These are phyloP conservation scores for Notolepis coatsorum DNA, from an alignment of 2,797 vertebrate species.

Conservation along the genomic window DNA sequence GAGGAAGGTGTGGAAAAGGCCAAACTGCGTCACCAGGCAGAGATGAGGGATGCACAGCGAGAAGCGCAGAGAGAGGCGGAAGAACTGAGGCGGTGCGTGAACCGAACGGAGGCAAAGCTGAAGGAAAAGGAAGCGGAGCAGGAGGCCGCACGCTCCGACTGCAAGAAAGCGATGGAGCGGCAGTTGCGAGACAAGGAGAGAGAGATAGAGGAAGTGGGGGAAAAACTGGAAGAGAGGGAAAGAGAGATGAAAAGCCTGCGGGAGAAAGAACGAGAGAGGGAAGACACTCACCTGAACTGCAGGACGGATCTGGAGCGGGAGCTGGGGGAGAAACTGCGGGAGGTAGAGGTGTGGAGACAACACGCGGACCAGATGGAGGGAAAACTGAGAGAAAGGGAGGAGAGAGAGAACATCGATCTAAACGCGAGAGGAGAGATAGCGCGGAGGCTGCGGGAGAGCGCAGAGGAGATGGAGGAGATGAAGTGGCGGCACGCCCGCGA, in stretches of 20 bases:
- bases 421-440: slow-evolving; percentile 29
- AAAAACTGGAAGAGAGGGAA: too few relatives aligned
- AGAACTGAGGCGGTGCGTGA: slow-evolving; percentile 38
- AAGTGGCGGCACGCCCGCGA: slow-evolving; percentile 31
- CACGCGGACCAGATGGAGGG: not conserved
- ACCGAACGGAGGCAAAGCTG: too few relatives aligned
- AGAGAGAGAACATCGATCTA: slow-evolving; percentile 27
- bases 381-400: slow-evolving; percentile 30
- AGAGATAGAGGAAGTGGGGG: slow-evolving; percentile 33
- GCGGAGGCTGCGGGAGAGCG: slow-evolving; percentile 26
- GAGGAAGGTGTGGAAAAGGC: slow-evolving; percentile 12
- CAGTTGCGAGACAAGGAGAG: slow-evolving; percentile 22
- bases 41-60: slow-evolving; percentile 9
- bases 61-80: slow-evolving; percentile 24
- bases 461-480: slow-evolving; percentile 30
- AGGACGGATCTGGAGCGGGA: slow-evolving; percentile 18
- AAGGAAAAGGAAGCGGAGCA: too few relatives aligned
- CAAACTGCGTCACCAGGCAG: slow-evolving; percentile 14
- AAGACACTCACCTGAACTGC: too few relatives aligned
- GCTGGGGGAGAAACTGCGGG: slow-evolving; percentile 28
- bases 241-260: slow-evolving; percentile 8
- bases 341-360: slow-evolving; percentile 17
- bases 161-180: too few relatives aligned
- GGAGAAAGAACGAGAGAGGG: too few relatives aligned
- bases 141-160: too few relatives aligned